Percentiles rank a stretch among this genome's conserved stretches.
Conservation (phyloP, 2,797 vertebrate genomes). For the Eupleurogrammus muticus region DNA sequence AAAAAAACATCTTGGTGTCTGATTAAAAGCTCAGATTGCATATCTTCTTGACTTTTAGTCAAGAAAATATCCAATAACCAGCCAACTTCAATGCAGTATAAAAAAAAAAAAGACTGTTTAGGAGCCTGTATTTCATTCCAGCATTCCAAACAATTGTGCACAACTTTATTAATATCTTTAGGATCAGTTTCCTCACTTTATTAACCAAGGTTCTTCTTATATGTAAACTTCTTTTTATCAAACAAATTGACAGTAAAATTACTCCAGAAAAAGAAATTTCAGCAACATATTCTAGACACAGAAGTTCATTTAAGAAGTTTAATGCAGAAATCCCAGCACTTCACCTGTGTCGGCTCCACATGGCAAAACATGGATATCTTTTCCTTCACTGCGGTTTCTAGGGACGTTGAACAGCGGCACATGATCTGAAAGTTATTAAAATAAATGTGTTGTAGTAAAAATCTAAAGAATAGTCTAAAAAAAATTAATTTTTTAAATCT, state of each 20-base stretch:
- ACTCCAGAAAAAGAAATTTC: no score
- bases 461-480: background rate
- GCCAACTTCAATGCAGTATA: no score
- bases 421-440: constrained; percentile 85
- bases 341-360: constrained; percentile 94
- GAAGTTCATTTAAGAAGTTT: background rate
- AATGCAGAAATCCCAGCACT: background rate
- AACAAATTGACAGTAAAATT: background rate
- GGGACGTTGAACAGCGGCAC: constrained; percentile 91
- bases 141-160: no score
- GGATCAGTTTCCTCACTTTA: no score
- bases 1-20: no score
- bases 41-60: no score
- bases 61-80: no score
- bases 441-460: background rate
- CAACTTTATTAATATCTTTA: no score
- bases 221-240: background rate
- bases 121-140: no score
- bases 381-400: constrained; percentile 95
- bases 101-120: no score
- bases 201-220: background rate
- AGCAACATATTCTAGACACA: background rate
- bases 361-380: constrained; percentile 99
- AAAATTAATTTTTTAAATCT: background rate
- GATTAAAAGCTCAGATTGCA: no score